Evolutionary conservation across 2,113 vertebrate species (phyloP).

Genomic region (Phylloscopus trochiloides): DNA sequence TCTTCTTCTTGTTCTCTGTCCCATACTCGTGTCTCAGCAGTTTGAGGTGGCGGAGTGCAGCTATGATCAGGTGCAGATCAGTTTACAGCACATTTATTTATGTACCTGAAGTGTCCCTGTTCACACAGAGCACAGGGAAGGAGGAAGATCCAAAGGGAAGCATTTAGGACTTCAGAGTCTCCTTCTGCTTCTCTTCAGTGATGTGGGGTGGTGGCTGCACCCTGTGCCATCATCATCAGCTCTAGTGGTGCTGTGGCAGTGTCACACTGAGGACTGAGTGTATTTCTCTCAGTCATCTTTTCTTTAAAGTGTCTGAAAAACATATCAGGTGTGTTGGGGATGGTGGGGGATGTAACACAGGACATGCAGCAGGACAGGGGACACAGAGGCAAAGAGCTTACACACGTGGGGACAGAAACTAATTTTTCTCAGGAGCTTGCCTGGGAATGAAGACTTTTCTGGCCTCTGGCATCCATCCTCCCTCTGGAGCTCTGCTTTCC

Average conservation of each 20-base stretch:
- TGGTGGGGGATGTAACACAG: background rate
- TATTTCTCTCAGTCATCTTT: background rate
- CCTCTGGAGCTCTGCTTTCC: background rate
- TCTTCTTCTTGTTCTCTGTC: background rate
- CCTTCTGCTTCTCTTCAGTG: background rate
- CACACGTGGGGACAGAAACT: background rate
- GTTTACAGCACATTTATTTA: background rate
- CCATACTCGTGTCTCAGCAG: background rate
- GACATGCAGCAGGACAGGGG: background rate
- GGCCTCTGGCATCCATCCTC: background rate
- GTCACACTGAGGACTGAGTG: background rate
- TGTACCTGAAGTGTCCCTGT: background rate
- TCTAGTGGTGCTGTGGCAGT: background rate
- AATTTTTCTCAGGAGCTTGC: background rate
- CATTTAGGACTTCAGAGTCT: background rate
- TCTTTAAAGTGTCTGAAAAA: background rate
- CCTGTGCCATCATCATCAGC: background rate
- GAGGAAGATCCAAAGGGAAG: background rate
- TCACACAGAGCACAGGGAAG: background rate
- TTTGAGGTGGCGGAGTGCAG: background rate
- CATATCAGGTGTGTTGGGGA: background rate
- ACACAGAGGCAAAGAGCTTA: background rate
- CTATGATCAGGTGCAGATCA: background rate
- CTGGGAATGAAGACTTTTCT: background rate
- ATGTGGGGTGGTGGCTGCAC: background rate